Conservation (phyloP, 1,140 invertebrate species). For the Lasioglossum albipes region DNA sequence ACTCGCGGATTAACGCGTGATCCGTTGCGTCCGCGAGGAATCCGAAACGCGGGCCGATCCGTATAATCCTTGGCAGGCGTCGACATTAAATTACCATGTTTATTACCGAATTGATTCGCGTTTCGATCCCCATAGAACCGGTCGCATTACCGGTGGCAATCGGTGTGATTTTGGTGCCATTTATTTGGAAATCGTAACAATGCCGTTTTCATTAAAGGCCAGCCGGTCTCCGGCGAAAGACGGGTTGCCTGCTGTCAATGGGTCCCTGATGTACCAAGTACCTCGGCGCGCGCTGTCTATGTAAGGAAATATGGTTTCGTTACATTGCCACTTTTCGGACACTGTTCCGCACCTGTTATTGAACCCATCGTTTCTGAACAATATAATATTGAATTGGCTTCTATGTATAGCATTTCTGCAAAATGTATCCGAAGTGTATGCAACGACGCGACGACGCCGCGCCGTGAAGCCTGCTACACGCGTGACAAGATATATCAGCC, state of each 20-base stretch:
- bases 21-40: background rate
- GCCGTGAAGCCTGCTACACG: no score
- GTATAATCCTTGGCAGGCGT: constrained; percentile 31
- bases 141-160: constrained; percentile 13
- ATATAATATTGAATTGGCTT: background rate
- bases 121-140: constrained; percentile 7
- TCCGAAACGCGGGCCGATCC: constrained; percentile 15
- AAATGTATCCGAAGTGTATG: background rate
- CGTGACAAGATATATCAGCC: no score
- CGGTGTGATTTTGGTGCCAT: constrained; percentile 22
- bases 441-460: no score
- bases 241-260: background rate
- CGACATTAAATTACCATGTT: constrained; percentile 52
- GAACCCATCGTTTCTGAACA: background rate
- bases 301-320: background rate
- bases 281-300: background rate
- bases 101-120: constrained; percentile 56
- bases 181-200: constrained; percentile 56
- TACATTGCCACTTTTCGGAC: background rate
- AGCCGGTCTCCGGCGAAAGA: background rate
- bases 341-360: constrained; percentile 3
- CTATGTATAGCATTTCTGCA: background rate
- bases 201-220: constrained; percentile 47
- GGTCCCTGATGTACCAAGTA: no score
- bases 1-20: background rate